Base-by-base conservation (phyloP, 2,888 invertebrate species). In the Argyra leucocephala region DNA sequence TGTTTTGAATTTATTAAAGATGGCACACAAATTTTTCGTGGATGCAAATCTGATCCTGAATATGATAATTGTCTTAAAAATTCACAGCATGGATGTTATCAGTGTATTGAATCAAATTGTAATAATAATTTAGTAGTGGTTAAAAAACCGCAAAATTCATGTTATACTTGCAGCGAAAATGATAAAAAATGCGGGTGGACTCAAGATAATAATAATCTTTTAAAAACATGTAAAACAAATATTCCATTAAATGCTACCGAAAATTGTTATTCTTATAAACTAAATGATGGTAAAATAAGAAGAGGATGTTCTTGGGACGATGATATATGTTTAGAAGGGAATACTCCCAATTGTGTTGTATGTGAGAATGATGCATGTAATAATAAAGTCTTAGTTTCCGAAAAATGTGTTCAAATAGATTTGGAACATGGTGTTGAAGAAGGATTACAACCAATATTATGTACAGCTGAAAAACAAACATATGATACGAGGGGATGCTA, bases 1-100 rank as follows among this genome's bases (percentile, higher is more conserved):
- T 77, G 77, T 21, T 71, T 76, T 65, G 74, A 74, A 65, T 77
- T 70, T 59, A 21, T 5, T 26, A 71, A 69, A 24, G 73, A 73
- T 62, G 21, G 31, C 0, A 66, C 67, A 22, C 26, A 71, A 22
- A 69, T 74, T 15, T 68, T 73, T 24, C 73, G 77, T 4, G 77
- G 77, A 0, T 77, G 77, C 63, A 69, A 71, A n/a, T 72, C 75
- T 15, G 70, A 76, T 68, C 6, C 26, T 18, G 21, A 61, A 21
- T 7, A 31, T n/a, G 1, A 48, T 18, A 48, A 48, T n/a, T 48
- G 48, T 48, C 1, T 2, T 18, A 48, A n/a, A 18, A 31, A 31
- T 31, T 18, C 15, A 12, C 12, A 15, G 2, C 1, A 18, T 48
- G 18, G 18, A 18, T 48, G 48, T 48, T 18, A 18, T 15, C 2